Conservation (phyloP, 2,888 invertebrate genomes). For the Stenodera caucasica region DNA sequence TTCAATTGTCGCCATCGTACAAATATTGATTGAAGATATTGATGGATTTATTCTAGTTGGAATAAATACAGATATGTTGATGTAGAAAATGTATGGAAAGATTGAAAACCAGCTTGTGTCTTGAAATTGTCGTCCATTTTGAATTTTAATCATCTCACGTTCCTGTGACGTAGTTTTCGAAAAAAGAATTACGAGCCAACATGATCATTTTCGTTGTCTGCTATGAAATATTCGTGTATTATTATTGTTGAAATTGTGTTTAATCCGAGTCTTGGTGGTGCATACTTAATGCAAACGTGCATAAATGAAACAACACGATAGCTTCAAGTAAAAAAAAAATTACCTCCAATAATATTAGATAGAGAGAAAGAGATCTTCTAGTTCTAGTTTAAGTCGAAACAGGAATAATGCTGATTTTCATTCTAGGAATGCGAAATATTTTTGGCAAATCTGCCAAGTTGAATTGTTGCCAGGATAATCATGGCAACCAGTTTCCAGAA, state of each 20-base stretch:
- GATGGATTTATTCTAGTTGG: background rate
- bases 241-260: conserved; percentile 1
- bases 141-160: conserved; percentile 13
- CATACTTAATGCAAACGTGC: background rate
- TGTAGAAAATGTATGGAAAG: background rate
- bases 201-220: conserved; percentile 8
- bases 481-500: background rate
- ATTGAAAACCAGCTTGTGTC: background rate
- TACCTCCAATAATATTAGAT: too few relatives aligned
- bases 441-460: background rate
- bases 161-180: background rate
- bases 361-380: too few relatives aligned
- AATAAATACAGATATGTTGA: background rate
- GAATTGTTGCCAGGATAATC: background rate
- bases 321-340: too few relatives aligned
- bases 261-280: background rate
- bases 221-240: background rate
- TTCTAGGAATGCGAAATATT: background rate
- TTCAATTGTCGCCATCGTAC: background rate
- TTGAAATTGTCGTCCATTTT: background rate
- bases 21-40: background rate
- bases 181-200: background rate
- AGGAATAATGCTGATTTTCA: background rate
- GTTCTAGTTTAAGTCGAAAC: too few relatives aligned
- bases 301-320: background rate